Percentiles rank a stretch among this genome's conserved stretches.
Evolutionary conservation across 2,797 vertebrate species (phyloP).

Genomic region (Paratrypauchen microcephalus): DNA sequence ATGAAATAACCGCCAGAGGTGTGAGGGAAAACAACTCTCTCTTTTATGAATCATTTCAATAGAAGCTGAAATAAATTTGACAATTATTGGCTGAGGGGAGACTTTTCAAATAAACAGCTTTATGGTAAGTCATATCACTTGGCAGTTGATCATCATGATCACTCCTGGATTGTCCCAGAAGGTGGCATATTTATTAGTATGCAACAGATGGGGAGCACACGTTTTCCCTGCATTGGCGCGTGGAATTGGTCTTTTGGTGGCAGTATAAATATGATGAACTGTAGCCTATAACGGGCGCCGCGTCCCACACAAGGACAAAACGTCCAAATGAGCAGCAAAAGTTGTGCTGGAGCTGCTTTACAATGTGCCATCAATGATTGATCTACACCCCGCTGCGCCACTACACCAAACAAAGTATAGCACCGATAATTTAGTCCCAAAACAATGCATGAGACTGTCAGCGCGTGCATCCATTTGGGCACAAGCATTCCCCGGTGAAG

Average conservation of each 20-base stretch:
- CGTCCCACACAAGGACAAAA: slow-evolving; percentile 86
- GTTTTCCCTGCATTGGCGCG: slow-evolving; percentile 93
- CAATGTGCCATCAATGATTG: slow-evolving; percentile 86
- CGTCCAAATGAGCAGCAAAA: slow-evolving; percentile 86
- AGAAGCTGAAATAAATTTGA: slow-evolving; percentile 64
- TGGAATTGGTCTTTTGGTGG: slow-evolving; percentile 98
- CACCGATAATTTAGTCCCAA: slow-evolving; percentile 86
- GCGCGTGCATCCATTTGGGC: slow-evolving; percentile 82
- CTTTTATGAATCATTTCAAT: slow-evolving; percentile 55
- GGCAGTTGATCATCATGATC: slow-evolving; percentile 99
- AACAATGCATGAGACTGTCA: slow-evolving; percentile 70
- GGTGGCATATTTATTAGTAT: slow-evolving; percentile 98
- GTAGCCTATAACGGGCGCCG: slow-evolving; percentile 84
- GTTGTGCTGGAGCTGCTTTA: slow-evolving; percentile 79
- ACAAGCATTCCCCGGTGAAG: slow-evolving; percentile 84
- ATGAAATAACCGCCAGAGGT: slow-evolving; percentile 44
- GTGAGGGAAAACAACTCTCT: slow-evolving; percentile 31
- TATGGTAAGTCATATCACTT: slow-evolving; percentile 95
- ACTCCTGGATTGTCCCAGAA: slow-evolving; percentile 90
- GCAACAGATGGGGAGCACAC: slow-evolving; percentile 96
- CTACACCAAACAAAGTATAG: slow-evolving; percentile 84
- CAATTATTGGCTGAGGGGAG: slow-evolving; percentile 69
- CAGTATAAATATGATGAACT: slow-evolving; percentile 99
- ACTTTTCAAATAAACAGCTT: slow-evolving; percentile 77
- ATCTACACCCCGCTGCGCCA: slow-evolving; percentile 87